Percentiles rank a stretch among this genome's conserved stretches.
phyloP scores from a whole-genome alignment of 1,140 invertebrate species.

The Melitaea cinxia region DNA sequence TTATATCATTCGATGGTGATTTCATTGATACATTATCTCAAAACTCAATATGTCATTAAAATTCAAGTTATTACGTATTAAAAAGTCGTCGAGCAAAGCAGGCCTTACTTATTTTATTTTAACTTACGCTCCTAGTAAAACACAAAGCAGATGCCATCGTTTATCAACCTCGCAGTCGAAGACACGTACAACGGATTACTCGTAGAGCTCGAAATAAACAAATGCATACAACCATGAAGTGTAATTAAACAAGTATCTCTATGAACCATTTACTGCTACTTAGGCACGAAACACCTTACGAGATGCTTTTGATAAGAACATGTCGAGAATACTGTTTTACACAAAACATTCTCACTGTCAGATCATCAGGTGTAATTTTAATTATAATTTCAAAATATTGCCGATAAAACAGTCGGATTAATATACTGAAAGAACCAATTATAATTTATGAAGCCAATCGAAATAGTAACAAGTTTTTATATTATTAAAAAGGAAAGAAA shows the following conservation, averaged over 20 bases:
- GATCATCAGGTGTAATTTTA: conserved; percentile 41
- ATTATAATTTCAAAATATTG: conserved; percentile 31
- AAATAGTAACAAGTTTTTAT: conserved; percentile 2
- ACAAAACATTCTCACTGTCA: conserved; percentile 23
- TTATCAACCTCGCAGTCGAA: conserved; percentile 18
- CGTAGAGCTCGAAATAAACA: conserved; percentile 9
- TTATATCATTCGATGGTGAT: too few relatives aligned
- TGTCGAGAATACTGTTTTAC: conserved; percentile 37
- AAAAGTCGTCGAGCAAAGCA: not conserved
- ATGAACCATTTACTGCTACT: conserved; percentile 36
- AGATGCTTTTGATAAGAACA: conserved; percentile 40
- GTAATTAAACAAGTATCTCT: conserved; percentile 16
- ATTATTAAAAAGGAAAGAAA: conserved; percentile 1
- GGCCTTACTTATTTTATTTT: conserved; percentile 7
- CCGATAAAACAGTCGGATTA: conserved; percentile 11
- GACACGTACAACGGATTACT: conserved; percentile 20
- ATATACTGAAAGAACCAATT: conserved; percentile 7
- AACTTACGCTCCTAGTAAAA: conserved; percentile 9
- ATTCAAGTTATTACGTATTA: too few relatives aligned
- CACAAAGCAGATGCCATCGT: conserved; percentile 21
- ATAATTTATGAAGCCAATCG: not conserved
- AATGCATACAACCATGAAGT: not conserved
- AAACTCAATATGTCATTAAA: not conserved
- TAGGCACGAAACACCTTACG: conserved; percentile 38
- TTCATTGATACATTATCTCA: too few relatives aligned